phyloP scores from a whole-genome alignment of 2,797 vertebrate species.

The Leucoraja ocellata region DNA sequence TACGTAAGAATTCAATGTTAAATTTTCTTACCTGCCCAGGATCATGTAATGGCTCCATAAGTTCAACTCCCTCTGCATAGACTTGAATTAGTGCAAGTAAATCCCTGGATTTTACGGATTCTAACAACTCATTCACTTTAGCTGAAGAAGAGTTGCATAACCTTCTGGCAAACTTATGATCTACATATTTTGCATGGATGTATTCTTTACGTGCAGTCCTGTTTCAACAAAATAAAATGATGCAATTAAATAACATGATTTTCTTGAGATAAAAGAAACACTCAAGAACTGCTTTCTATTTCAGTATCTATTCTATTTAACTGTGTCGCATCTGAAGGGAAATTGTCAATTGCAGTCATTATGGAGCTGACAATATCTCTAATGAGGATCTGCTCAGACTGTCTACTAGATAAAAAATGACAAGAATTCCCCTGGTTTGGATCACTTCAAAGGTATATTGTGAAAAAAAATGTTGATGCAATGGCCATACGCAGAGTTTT shows the following conservation, averaged over 20 bases:
- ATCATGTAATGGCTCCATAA: conserved; percentile 89
- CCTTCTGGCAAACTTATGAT: conserved; percentile 89
- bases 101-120: conserved; percentile 88
- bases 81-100: conserved; percentile 93
- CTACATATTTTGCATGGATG: conserved; percentile 92
- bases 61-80: conserved; percentile 94
- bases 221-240: conserved; percentile 42
- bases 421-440: neutral
- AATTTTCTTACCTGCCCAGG: conserved; percentile 73
- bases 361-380: neutral
- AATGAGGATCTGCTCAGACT: neutral
- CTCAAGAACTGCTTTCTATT: neutral
- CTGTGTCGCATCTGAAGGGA: neutral
- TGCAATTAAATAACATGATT: neutral
- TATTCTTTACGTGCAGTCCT: conserved; percentile 97
- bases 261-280: neutral
- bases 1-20: neutral
- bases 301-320: neutral
- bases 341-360: neutral
- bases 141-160: conserved; percentile 81
- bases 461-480: neutral
- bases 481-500: neutral
- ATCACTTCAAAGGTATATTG: neutral
- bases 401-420: neutral
- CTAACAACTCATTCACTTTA: conserved; percentile 83